Percentiles rank a stretch among this genome's conserved stretches.
phyloP scores from a whole-genome alignment of 2,797 vertebrate genomes.

The Scyliorhinus canicula region DNA sequence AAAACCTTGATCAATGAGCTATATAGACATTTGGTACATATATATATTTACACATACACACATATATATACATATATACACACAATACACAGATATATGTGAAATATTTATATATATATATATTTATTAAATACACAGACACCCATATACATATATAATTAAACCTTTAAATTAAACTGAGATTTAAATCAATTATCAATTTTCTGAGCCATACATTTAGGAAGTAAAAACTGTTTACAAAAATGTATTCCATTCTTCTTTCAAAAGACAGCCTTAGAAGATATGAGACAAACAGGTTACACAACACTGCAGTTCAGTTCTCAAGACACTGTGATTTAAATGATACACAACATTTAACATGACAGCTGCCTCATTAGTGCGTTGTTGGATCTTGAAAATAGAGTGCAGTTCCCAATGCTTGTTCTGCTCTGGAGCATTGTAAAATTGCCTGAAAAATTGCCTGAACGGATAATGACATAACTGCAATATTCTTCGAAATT shows the following conservation, averaged over 20 bases:
- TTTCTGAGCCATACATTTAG: not conserved
- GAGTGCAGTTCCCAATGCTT: not conserved
- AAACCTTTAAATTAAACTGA: constrained; percentile 19
- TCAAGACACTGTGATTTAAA: constrained; percentile 47
- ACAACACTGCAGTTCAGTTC: not conserved
- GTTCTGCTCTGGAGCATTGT: constrained; percentile 8
- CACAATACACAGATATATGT: too few species aligned
- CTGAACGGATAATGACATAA: not conserved
- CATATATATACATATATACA: not conserved
- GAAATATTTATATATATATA: not conserved
- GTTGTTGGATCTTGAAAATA: constrained; percentile 30
- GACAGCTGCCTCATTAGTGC: constrained; percentile 66
- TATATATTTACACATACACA: not conserved
- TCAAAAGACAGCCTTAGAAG: constrained; percentile 11
- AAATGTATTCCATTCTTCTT: not conserved
- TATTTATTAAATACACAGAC: too few species aligned
- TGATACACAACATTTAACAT: constrained; percentile 68
- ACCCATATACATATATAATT: not conserved
- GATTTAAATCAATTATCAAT: not conserved
- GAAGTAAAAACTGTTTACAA: not conserved
- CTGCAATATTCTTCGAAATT: constrained; percentile 28
- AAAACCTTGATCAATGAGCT: too few species aligned
- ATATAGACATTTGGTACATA: too few species aligned
- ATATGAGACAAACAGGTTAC: constrained; percentile 34
- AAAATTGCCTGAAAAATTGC: too few species aligned